Conservation (phyloP, 2,888 invertebrate genomes). For the Tenthredo scrophulariae region DNA sequence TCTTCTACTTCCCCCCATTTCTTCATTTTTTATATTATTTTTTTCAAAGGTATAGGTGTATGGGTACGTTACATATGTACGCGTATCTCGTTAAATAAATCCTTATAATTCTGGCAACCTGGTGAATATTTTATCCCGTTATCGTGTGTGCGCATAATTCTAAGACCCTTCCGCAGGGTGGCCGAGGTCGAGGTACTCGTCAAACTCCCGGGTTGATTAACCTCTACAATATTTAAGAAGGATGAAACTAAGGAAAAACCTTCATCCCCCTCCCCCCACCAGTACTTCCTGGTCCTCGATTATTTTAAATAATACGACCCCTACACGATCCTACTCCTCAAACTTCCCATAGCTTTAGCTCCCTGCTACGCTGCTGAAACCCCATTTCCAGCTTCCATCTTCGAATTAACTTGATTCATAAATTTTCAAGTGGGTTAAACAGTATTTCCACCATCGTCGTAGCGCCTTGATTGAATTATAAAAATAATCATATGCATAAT, state of each 20-base stretch:
- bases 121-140: conserved; percentile 62
- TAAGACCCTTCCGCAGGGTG: conserved; percentile 49
- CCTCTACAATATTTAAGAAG: conserved; percentile 74
- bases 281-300: conserved; percentile 4
- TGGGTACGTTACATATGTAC: neutral
- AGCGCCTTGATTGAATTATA: neutral
- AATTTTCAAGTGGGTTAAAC: neutral
- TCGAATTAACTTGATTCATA: conserved; percentile 14
- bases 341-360: neutral
- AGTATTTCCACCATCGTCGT: neutral
- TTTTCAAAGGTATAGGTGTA: neutral
- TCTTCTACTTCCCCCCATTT: neutral
- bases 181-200: conserved; percentile 42
- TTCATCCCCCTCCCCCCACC: conserved; percentile 26
- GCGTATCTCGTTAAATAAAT: conserved; percentile 18
- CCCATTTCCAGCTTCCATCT: neutral
- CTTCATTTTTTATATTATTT: neutral
- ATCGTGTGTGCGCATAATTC: conserved; percentile 65
- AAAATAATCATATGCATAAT: neutral
- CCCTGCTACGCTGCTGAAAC: neutral
- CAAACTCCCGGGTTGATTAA: conserved; percentile 69
- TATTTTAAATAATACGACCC: conserved; percentile 40
- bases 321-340: conserved; percentile 2
- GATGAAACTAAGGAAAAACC: conserved; percentile 59
- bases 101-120: conserved; percentile 18